Conservation (phyloP, 2,113 vertebrate species). For the Tretioscincus oriximinensis region DNA sequence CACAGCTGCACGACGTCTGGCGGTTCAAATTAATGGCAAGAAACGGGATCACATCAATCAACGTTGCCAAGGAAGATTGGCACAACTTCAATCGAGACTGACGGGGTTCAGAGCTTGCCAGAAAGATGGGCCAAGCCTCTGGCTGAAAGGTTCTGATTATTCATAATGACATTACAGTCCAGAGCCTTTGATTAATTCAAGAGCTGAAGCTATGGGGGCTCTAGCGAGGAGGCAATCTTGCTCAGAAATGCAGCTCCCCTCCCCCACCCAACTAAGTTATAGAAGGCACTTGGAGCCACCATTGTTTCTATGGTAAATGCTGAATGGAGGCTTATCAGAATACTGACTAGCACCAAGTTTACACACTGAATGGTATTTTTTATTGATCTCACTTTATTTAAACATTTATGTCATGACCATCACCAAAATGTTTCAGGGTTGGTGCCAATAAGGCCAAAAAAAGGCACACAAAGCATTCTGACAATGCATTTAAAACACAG, state of each 20-base stretch:
- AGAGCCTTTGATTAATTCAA: slow-evolving; percentile 57
- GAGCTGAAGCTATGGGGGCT: slow-evolving; percentile 42
- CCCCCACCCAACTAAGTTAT: neutral
- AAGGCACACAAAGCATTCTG: no score
- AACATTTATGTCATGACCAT: no score
- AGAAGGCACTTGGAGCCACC: neutral
- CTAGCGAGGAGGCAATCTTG: slow-evolving; percentile 35
- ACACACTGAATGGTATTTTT: slow-evolving; percentile 13
- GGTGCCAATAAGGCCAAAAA: no score
- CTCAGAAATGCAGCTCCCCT: slow-evolving; percentile 16
- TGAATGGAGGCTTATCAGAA: neutral
- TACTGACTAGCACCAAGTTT: neutral
- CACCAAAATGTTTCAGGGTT: no score
- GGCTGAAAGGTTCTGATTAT: slow-evolving; percentile 64
- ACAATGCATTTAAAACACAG: no score
- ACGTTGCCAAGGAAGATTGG: slow-evolving; percentile 57
- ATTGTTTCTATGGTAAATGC: neutral
- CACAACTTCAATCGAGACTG: slow-evolving; percentile 62
- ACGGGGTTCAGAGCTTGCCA: slow-evolving; percentile 57
- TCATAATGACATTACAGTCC: slow-evolving; percentile 60
- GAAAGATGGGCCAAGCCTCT: slow-evolving; percentile 61
- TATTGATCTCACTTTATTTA: neutral
- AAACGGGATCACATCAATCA: slow-evolving; percentile 65
- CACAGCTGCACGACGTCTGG: slow-evolving; percentile 59
- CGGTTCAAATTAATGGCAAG: slow-evolving; percentile 64